Percentiles rank a stretch among this genome's conserved stretches.
Evolutionary conservation across 2,113 vertebrate genomes (phyloP).

Genomic region (Jacana jacana): DNA sequence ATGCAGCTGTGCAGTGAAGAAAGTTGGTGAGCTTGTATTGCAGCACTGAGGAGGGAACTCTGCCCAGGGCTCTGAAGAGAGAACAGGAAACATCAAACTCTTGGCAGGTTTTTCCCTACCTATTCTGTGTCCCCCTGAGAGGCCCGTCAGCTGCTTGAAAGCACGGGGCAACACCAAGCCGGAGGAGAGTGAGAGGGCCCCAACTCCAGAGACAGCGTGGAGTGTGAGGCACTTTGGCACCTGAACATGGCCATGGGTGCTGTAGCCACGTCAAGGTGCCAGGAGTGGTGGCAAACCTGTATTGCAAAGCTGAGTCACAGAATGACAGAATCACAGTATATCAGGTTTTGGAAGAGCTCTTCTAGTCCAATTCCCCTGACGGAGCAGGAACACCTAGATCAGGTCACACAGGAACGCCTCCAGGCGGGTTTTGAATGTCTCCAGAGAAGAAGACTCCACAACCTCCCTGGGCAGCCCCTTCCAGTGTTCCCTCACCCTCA

Average conservation of each 20-base stretch:
- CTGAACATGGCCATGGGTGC: fast-evolving
- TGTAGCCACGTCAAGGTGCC: fast-evolving
- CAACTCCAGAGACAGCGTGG: not conserved
- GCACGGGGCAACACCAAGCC: fast-evolving
- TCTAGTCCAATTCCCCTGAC: too few relatives aligned
- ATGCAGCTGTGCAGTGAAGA: not conserved
- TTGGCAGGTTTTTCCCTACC: fast-evolving
- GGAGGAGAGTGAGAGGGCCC: fast-evolving
- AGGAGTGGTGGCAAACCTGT: fast-evolving
- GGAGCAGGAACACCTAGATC: too few relatives aligned
- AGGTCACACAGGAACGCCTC: too few relatives aligned
- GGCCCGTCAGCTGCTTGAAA: not conserved
- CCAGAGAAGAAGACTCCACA: too few relatives aligned
- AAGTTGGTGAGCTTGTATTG: not conserved
- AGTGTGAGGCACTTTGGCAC: not conserved
- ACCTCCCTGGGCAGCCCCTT: too few relatives aligned
- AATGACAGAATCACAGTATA: too few relatives aligned
- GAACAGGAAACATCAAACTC: not conserved
- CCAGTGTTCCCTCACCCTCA: too few relatives aligned
- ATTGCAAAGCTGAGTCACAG: not conserved
- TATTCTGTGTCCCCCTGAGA: not conserved
- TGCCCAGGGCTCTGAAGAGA: not conserved
- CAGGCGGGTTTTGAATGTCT: too few relatives aligned
- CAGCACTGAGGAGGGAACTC: not conserved
- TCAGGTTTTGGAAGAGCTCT: too few relatives aligned